Percentiles rank a stretch among this genome's conserved stretches.
These are phyloP conservation scores for Notolepis coatsorum DNA, from an alignment of 2,797 vertebrate species.

Conservation along the genomic window DNA sequence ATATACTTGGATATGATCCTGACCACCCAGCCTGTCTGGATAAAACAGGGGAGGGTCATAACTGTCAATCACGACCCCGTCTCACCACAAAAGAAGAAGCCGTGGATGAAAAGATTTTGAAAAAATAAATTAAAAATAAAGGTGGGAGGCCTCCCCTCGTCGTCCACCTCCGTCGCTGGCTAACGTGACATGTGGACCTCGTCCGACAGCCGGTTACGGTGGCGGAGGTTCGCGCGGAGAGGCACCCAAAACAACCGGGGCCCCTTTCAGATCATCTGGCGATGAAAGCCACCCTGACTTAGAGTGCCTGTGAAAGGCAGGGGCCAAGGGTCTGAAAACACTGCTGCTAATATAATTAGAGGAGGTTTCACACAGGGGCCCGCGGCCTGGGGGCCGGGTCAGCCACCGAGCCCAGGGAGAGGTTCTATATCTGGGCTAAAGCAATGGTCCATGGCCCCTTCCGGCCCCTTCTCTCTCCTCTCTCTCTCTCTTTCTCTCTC, in stretches of 20 bases:
- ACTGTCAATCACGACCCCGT: conserved; percentile 55
- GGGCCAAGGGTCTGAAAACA: conserved; percentile 69
- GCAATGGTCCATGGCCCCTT: no score
- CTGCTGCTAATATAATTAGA: conserved; percentile 75
- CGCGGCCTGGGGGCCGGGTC: conserved; percentile 54
- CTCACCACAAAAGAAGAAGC: conserved; percentile 44
- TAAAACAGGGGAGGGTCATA: conserved; percentile 26
- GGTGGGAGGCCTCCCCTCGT: conserved; percentile 24
- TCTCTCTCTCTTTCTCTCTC: background rate
- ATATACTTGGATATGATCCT: conserved; percentile 16
- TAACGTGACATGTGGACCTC: conserved; percentile 67
- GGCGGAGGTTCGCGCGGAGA: conserved; percentile 55
- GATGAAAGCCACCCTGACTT: conserved; percentile 70
- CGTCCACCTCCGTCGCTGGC: conserved; percentile 45
- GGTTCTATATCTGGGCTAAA: no score
- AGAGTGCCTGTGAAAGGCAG: conserved; percentile 71
- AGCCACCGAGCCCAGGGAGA: no score
- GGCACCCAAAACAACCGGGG: conserved; percentile 52
- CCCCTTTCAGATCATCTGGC: conserved; percentile 60
- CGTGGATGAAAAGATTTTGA: conserved; percentile 48
- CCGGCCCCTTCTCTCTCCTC: background rate
- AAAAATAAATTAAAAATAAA: no score
- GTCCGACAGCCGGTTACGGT: conserved; percentile 71
- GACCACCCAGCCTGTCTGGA: conserved; percentile 56
- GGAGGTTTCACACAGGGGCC: conserved; percentile 62